phyloP scores from a whole-genome alignment of 2,797 vertebrate species.

The Oophaga sylvatica region DNA sequence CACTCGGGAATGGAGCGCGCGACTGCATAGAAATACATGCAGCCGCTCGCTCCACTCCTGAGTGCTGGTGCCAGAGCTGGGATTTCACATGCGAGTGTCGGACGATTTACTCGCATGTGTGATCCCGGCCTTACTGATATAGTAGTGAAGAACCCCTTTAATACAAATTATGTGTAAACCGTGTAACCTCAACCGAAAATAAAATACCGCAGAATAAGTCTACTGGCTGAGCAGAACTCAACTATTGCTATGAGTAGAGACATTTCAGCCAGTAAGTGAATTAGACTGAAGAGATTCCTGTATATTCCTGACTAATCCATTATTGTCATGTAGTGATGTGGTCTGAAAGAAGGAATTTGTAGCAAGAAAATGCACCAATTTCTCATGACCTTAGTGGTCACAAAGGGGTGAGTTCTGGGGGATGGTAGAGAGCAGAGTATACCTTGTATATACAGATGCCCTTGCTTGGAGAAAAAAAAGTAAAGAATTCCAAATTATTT shows the following conservation, averaged over 20 bases:
- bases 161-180: too few species aligned
- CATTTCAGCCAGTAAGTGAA: not conserved
- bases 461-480: not conserved
- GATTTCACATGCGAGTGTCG: too few species aligned
- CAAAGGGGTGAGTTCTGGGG: constrained; percentile 2
- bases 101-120: too few species aligned
- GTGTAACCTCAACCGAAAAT: too few species aligned
- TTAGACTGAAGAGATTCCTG: too few species aligned
- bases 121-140: not conserved
- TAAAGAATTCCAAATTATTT: too few species aligned
- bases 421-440: not conserved
- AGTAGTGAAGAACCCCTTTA: too few species aligned
- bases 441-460: too few species aligned
- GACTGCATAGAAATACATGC: too few species aligned
- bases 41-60: too few species aligned
- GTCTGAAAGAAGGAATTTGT: constrained; percentile 11
- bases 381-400: constrained; percentile 33
- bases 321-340: not conserved
- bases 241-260: not conserved
- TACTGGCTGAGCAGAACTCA: not conserved
- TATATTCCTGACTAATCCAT: not conserved
- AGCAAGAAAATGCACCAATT: not conserved
- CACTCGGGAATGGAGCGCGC: too few species aligned
- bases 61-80: too few species aligned
- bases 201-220: not conserved